Conservation (phyloP, 1,140 invertebrate genomes). For the Oscheius sp. region DNA sequence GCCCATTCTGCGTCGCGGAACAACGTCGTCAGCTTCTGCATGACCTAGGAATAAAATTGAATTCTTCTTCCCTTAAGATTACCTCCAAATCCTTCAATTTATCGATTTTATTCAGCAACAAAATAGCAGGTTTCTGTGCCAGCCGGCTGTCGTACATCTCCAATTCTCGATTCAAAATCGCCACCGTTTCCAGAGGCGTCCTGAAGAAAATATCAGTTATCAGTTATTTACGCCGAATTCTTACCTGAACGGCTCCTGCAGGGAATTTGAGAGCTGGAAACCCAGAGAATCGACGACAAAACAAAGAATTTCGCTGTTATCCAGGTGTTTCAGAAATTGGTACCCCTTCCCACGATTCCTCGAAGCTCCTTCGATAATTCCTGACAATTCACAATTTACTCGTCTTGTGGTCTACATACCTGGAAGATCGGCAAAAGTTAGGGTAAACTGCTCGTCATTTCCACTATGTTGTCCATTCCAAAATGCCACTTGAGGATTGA, state of each 20-base stretch:
- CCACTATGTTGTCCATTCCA: constrained; percentile 3
- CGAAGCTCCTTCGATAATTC: constrained; percentile 89
- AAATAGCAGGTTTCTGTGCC: constrained; percentile 46
- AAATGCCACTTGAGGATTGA: constrained; percentile 19
- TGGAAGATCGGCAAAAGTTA: constrained; percentile 85
- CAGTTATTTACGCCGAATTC: not conserved
- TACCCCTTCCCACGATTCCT: constrained; percentile 72
- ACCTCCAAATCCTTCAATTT: constrained; percentile 37
- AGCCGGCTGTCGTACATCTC: constrained; percentile 48
- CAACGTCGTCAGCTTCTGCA: constrained; percentile 16
- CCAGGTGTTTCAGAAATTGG: constrained; percentile 76
- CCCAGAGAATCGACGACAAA: constrained; percentile 71
- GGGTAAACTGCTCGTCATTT: constrained; percentile 62
- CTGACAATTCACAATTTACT: constrained; percentile 9
- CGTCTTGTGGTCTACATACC: constrained; percentile 59
- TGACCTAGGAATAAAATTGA: constrained; percentile 30
- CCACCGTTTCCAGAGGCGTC: constrained; percentile 49
- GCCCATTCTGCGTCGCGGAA: constrained; percentile 27
- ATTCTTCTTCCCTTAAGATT: not conserved
- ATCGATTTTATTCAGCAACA: constrained; percentile 55
- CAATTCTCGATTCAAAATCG: constrained; percentile 50
- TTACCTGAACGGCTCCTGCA: constrained; percentile 51
- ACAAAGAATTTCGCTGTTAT: constrained; percentile 79
- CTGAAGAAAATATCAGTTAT: constrained; percentile 40
- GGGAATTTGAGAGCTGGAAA: constrained; percentile 45